Percentiles rank a stretch among this genome's conserved stretches.
Conservation (phyloP, 2,113 vertebrate species). For the Sceloporus tristichus region DNA sequence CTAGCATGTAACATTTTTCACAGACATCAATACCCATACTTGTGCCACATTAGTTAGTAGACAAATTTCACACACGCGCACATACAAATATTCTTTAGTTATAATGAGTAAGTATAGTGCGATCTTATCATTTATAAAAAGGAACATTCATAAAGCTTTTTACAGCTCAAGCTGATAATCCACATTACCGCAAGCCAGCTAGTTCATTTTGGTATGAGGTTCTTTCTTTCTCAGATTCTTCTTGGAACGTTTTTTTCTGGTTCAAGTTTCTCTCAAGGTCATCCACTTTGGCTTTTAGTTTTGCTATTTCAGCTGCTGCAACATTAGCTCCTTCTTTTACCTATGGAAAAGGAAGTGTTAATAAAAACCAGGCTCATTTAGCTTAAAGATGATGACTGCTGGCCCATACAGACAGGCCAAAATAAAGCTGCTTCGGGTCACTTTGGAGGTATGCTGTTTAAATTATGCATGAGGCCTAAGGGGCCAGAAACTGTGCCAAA, state of each 20-base stretch:
- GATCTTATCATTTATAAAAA: not conserved
- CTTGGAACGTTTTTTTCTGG: constrained; percentile 70
- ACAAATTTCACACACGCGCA: not conserved
- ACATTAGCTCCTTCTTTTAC: constrained; percentile 70
- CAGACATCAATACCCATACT: not conserved
- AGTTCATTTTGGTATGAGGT: constrained; percentile 72
- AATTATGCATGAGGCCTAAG: not conserved
- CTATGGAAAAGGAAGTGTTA: constrained; percentile 58
- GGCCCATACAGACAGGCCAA: too few species aligned
- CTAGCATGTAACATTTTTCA: not conserved
- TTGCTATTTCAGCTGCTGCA: constrained; percentile 72
- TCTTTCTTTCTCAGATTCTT: constrained; percentile 70
- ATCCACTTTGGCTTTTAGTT: constrained; percentile 69
- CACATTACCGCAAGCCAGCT: constrained; percentile 74
- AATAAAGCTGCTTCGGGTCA: too few species aligned
- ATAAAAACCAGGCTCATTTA: constrained; percentile 23
- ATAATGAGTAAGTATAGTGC: not conserved
- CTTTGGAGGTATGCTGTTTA: too few species aligned
- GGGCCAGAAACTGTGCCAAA: too few species aligned
- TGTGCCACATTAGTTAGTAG: not conserved
- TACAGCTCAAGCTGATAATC: constrained; percentile 22
- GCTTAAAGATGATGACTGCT: too few species aligned
- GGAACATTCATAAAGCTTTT: not conserved
- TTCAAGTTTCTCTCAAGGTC: constrained; percentile 76
- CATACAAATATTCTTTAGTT: not conserved